Evolutionary conservation across 2,797 vertebrate species (phyloP), one percentile per base, ranked within the genome.

Genomic region (Lutjanus argentimaculatus): DNA sequence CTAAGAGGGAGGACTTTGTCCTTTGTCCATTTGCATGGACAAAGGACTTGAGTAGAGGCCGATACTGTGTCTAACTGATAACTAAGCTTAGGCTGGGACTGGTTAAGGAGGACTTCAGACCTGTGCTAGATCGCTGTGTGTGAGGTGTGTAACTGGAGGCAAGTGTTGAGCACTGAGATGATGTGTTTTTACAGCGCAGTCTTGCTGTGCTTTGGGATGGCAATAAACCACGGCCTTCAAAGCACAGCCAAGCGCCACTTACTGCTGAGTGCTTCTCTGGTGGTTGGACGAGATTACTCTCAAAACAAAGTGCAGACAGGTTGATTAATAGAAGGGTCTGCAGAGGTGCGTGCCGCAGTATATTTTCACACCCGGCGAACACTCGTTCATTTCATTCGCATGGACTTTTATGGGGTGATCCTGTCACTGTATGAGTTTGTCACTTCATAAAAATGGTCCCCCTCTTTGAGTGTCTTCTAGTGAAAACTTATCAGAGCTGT

Each of bases 241-340:
- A 96, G 93, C 88, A 93, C 86, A 92, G 92, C 92, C 92, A 88
- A 93, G 90, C 93, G 82, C 90, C 94, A 95, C 95, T 96, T 94
- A 95, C 92, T 79, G 90, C 93, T 93, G 94, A 95, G 92, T 95
- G 95, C 94, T 93, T 93, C 94, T 95, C 90, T 90, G 90, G 92
- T 92, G 91, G 93, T 94, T 90, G 94, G 94, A 91, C 90, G 87
- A 94, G 94, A 95, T 96, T 95, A 94, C 95, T 95, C 94, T 96
- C 88, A 92, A 96, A 96, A 96, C 95, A 95, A 93, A 95, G 94
- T 94, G 94, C 77, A 88, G 95, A 96, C 95, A 96, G 94, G 88
- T 94, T 96, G 96, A 96, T 96, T 96, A 96, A 96, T 95, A 94
- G 93, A 87, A 92, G 92, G 93, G 93, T 94, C 94, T 87, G 80